Base-by-base conservation (phyloP, 2,113 vertebrate genomes). In the Etia nguti region DNA sequence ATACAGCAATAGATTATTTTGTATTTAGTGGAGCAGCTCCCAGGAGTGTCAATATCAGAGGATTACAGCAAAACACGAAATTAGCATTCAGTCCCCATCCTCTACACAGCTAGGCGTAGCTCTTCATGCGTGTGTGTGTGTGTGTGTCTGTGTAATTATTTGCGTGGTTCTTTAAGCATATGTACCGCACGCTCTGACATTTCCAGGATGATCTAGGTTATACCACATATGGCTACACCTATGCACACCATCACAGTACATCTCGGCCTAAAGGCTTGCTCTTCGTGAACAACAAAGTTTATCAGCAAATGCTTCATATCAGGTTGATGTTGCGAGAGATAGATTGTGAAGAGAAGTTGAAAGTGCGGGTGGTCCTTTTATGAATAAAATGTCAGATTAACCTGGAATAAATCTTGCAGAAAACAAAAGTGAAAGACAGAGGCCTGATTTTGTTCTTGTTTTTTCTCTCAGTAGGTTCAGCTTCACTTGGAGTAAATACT, bases 41-140 rank as follows among this genome's bases (percentile, higher is more conserved):
- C 96, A 96, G 92, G 95, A 96, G 96, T 96, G 95, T 96, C 95
- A 95, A 96, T 96, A 97, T 97, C 96, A 96, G 95, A 97, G 95
- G 95, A 97, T 96, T 96, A 96, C 94, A 95, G 95, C 94, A 96
- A 96, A 97, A 97, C 95, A 96, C 89, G 90, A 96, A 97, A 96
- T 97, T 97, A 96, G 96, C 95, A 97, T 97, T 96, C 96, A 96
- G 95, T 94, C 95, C 95, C 93, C 94, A 95, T 96, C 95, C 91
- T 93, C 95, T 94, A 84, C 94, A 94, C 90, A 86, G 93, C 91
- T 86, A 94, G 88, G 89, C 90, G 86, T 87, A 92, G 88, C 92
- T 92, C 93, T 92, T 89, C 94, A 89, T 92, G 88, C 65, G 65
- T 88, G 84, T 84, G 85, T 81, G 11, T 57, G 87, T 84, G 82